Percentiles rank a stretch among this genome's conserved stretches.
Evolutionary conservation across 2,888 invertebrate genomes (phyloP).

Genomic region (Eucera pruinosa): DNA sequence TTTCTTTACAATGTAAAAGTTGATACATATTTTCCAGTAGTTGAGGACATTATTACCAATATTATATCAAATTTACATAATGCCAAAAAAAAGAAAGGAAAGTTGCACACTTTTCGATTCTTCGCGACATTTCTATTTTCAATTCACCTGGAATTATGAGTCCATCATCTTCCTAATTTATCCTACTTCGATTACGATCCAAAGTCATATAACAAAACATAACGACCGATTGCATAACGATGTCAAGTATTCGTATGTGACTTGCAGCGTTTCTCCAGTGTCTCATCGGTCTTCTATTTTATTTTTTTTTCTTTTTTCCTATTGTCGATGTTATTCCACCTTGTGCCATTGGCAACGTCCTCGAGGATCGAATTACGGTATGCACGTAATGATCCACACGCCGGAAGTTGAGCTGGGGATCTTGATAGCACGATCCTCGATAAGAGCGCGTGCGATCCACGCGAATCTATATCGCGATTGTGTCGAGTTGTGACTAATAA

Average conservation of each 20-base stretch:
- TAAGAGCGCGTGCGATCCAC: slow-evolving; percentile 18
- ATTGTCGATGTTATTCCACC: slow-evolving; percentile 15
- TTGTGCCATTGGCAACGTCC: slow-evolving; percentile 35
- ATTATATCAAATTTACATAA: too few relatives aligned
- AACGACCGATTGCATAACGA: slow-evolving; percentile 48
- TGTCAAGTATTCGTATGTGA: slow-evolving; percentile 10
- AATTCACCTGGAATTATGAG: neutral
- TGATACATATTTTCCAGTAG: too few relatives aligned
- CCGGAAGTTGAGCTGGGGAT: slow-evolving; percentile 58
- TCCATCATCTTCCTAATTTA: slow-evolving; percentile 14
- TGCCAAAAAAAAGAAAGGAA: neutral
- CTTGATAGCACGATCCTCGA: slow-evolving; percentile 55
- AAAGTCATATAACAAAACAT: slow-evolving; percentile 28
- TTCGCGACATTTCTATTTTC: slow-evolving; percentile 2
- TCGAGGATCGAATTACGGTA: slow-evolving; percentile 59
- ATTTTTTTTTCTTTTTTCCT: neutral
- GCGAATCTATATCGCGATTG: neutral
- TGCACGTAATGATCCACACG: slow-evolving; percentile 52
- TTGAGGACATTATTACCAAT: too few relatives aligned
- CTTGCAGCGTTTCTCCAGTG: slow-evolving; percentile 31
- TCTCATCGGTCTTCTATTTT: slow-evolving; percentile 18
- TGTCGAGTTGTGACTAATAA: slow-evolving; percentile 10
- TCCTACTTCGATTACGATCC: neutral
- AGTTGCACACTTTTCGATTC: neutral
- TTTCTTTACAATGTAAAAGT: too few relatives aligned